phyloP scores from a whole-genome alignment of 2,888 invertebrate species.

The Cremastinae sp. region DNA sequence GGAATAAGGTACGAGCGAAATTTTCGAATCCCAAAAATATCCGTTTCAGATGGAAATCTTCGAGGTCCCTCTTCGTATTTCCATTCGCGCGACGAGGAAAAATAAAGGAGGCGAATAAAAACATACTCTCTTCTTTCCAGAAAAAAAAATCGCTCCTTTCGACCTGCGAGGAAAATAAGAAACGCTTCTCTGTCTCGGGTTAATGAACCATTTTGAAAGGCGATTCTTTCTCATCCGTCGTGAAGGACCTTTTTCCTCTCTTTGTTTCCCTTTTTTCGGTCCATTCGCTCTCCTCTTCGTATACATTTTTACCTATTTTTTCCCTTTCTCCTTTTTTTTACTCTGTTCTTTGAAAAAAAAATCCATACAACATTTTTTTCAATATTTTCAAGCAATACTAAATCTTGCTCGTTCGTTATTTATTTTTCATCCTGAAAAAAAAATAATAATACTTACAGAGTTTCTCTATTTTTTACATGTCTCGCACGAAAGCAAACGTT shows the following conservation, averaged over 20 bases:
- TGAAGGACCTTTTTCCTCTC: conserved; percentile 10
- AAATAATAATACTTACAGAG: too few relatives aligned
- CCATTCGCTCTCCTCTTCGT: conserved; percentile 28
- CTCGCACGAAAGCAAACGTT: conserved; percentile 21
- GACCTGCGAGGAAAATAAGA: not conserved
- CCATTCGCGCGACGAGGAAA: not conserved
- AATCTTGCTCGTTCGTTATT: not conserved
- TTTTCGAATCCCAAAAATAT: not conserved
- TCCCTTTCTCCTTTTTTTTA: not conserved
- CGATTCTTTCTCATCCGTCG: not conserved
- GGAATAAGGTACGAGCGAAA: not conserved
- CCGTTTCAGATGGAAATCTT: not conserved
- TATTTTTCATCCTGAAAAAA: not conserved
- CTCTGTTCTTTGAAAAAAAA: too few relatives aligned
- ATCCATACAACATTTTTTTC: too few relatives aligned
- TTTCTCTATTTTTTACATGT: conserved; percentile 29
- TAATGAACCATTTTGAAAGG: conserved; percentile 33
- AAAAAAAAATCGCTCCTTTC: not conserved
- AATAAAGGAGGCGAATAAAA: not conserved
- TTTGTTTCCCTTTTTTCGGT: conserved; percentile 25
- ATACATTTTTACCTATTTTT: conserved; percentile 19
- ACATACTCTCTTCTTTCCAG: not conserved
- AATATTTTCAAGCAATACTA: too few relatives aligned
- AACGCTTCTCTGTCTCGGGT: not conserved
- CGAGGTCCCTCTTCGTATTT: conserved; percentile 3